These are phyloP conservation scores for Cerceris ruficornis DNA, from an alignment of 2,888 invertebrate species.

Conservation along the genomic window DNA sequence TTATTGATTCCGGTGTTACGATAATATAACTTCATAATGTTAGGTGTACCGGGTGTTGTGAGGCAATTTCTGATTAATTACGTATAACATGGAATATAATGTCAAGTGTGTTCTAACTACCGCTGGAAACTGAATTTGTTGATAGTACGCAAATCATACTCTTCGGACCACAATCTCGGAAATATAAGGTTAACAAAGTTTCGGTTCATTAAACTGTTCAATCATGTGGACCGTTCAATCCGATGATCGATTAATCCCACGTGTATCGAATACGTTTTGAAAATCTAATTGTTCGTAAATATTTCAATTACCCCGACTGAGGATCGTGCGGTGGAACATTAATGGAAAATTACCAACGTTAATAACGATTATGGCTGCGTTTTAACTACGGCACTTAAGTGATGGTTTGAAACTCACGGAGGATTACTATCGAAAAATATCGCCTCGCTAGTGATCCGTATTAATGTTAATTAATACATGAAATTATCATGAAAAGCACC, in stretches of 20 bases:
- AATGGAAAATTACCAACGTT: too few relatives aligned
- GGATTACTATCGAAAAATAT: too few relatives aligned
- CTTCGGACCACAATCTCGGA: constrained; percentile 38
- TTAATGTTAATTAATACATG: too few relatives aligned
- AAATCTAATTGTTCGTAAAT: constrained; percentile 40
- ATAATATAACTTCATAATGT: too few relatives aligned
- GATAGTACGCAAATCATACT: constrained; percentile 17
- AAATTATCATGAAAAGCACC: too few relatives aligned
- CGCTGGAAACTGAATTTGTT: constrained; percentile 12
- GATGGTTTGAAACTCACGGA: too few relatives aligned
- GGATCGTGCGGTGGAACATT: too few relatives aligned
- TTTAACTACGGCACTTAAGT: too few relatives aligned
- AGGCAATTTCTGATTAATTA: too few relatives aligned
- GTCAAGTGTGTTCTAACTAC: not conserved
- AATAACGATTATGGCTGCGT: too few relatives aligned
- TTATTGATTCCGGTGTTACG: too few relatives aligned
- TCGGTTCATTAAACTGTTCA: constrained; percentile 60
- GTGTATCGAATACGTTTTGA: constrained; percentile 35
- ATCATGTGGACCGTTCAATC: constrained; percentile 38
- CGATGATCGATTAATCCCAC: constrained; percentile 44
- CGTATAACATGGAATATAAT: not conserved
- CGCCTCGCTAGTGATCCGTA: too few relatives aligned
- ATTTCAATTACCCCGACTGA: constrained; percentile 28
- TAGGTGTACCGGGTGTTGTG: not conserved
- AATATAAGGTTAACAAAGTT: constrained; percentile 63